Conservation (phyloP, 2,888 invertebrate species). For the Drosophila infuscata region DNA sequence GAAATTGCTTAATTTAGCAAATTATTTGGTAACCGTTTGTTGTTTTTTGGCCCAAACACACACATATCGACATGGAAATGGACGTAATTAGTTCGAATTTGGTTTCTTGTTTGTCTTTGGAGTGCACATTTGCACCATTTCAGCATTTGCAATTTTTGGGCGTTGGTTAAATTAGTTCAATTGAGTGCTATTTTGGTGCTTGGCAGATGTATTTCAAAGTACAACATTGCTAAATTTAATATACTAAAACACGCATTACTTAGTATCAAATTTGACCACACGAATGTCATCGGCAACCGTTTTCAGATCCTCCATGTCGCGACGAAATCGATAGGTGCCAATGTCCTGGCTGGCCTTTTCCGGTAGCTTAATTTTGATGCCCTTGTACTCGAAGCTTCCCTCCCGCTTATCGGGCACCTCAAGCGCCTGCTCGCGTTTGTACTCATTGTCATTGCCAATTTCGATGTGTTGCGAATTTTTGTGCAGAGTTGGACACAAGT, state of each 20-base stretch:
- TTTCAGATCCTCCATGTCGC: constrained; percentile 52
- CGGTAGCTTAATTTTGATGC: constrained; percentile 66
- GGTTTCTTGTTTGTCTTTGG: constrained; percentile 46
- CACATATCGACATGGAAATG: constrained; percentile 24
- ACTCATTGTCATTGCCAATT: constrained; percentile 65
- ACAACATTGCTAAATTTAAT: background rate
- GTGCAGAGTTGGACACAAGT: constrained; percentile 49
- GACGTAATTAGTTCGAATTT: constrained; percentile 56
- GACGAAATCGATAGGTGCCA: constrained; percentile 71
- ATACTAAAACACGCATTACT: constrained; percentile 22
- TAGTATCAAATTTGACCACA: constrained; percentile 53
- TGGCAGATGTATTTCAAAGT: constrained; percentile 2
- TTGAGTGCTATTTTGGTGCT: background rate
- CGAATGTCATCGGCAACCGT: constrained; percentile 66
- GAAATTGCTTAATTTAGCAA: constrained; percentile 81
- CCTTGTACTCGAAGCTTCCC: constrained; percentile 59
- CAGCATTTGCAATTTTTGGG: background rate
- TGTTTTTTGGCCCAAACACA: constrained; percentile 34
- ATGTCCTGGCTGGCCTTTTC: constrained; percentile 43
- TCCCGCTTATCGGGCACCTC: constrained; percentile 62
- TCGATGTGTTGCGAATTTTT: constrained; percentile 33
- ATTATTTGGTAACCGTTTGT: constrained; percentile 68
- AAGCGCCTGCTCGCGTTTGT: constrained; percentile 44
- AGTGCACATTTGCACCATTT: constrained; percentile 32
- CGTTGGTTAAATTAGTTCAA: background rate